Evolutionary conservation across 2,888 invertebrate genomes (phyloP).

Genomic region (Zygogramma bicolorata): DNA sequence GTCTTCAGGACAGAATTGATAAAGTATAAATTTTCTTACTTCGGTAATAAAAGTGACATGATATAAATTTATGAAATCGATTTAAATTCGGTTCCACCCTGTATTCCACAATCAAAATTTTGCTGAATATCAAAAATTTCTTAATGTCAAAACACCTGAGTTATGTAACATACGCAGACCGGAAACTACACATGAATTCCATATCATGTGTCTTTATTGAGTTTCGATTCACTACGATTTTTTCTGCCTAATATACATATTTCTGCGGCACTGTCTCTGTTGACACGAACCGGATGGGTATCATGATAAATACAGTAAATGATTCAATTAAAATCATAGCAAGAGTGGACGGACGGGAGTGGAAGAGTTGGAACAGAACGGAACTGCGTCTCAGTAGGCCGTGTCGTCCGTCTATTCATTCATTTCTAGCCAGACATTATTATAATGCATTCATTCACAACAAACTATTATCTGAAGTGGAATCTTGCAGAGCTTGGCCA

Average conservation of each 20-base stretch:
- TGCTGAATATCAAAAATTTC: too few species aligned
- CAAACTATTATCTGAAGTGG: slow-evolving; percentile 41
- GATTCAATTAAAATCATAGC: slow-evolving; percentile 48
- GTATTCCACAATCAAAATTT: too few species aligned
- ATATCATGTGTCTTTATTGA: too few species aligned
- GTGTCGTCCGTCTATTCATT: slow-evolving; percentile 50
- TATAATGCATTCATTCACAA: slow-evolving; percentile 53
- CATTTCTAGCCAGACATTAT: slow-evolving; percentile 51
- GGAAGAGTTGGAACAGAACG: slow-evolving; percentile 49
- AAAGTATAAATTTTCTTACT: too few species aligned
- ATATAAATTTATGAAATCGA: too few species aligned
- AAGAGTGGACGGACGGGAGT: slow-evolving; percentile 43
- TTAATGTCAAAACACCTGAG: too few species aligned
- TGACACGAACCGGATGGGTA: slow-evolving; percentile 42
- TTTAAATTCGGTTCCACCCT: too few species aligned
- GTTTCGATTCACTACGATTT: background rate
- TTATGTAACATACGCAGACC: too few species aligned
- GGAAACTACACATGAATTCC: too few species aligned
- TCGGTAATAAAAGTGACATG: too few species aligned
- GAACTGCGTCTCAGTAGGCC: slow-evolving; percentile 55
- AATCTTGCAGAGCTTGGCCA: slow-evolving; percentile 40
- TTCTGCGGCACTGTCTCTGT: slow-evolving; percentile 21
- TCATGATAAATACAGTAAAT: slow-evolving; percentile 41
- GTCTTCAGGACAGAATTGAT: too few species aligned
- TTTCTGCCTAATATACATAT: background rate